Percentiles rank a stretch among this genome's conserved stretches.
These are phyloP conservation scores for Gadus macrocephalus DNA, from an alignment of 2,113 vertebrate species.

Conservation along the genomic window DNA sequence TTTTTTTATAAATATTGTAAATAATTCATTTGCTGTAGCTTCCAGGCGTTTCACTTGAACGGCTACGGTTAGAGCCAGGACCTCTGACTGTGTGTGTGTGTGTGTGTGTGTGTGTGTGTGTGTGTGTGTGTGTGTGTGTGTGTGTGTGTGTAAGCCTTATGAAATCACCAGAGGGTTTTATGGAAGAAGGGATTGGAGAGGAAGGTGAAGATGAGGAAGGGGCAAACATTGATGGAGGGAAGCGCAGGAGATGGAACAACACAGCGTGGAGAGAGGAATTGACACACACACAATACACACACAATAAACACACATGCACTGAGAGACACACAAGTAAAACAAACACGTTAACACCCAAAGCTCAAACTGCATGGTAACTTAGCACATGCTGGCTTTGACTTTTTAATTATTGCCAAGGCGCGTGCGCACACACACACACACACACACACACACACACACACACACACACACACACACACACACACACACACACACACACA, in stretches of 20 bases:
- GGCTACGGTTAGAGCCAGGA: constrained; percentile 53
- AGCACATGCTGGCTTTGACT: constrained; percentile 48
- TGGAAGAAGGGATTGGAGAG: constrained; percentile 7
- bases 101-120: not conserved
- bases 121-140: constrained; percentile 9
- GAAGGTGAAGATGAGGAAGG: constrained; percentile 7
- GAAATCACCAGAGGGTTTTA: not conserved
- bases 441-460: constrained; percentile 6
- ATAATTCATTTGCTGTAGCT: constrained; percentile 69
- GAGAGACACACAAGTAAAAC: constrained; percentile 6
- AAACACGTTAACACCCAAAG: not conserved
- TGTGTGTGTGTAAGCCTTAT: too few species aligned
- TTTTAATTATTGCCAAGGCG: constrained; percentile 26
- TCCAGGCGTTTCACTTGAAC: constrained; percentile 63
- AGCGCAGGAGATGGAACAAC: constrained; percentile 10
- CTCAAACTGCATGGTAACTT: constrained; percentile 44
- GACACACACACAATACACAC: not conserved
- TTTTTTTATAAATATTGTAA: constrained; percentile 28
- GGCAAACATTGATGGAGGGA: not conserved
- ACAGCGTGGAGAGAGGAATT: constrained; percentile 19
- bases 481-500: too few species aligned
- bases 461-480: too few species aligned
- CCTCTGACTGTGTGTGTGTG: not conserved
- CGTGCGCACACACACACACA: constrained; percentile 12
- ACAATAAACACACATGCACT: constrained; percentile 16